Evolutionary conservation across 2,797 vertebrate species (phyloP).

Genomic region (Percopsis omiscomaycus): DNA sequence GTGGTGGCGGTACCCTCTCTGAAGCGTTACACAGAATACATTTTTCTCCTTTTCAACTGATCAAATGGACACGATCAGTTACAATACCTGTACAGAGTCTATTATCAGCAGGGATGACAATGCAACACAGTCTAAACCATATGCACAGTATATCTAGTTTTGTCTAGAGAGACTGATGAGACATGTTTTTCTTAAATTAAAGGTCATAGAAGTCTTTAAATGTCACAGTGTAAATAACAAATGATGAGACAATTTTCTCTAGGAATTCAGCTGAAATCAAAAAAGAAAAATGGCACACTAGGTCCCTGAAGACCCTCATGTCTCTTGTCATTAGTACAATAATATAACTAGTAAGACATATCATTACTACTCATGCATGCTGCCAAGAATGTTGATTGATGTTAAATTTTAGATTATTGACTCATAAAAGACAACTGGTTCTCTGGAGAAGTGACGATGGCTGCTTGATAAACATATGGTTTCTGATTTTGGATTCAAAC

Average conservation of each 20-base stretch:
- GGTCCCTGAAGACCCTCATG: too few species aligned
- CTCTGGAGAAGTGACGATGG: too few species aligned
- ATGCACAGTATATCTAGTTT: neutral
- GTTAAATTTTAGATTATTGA: neutral
- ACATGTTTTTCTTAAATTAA: too few species aligned
- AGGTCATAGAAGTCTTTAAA: too few species aligned
- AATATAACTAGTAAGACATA: too few species aligned
- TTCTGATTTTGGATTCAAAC: too few species aligned
- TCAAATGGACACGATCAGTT: slow-evolving; percentile 28
- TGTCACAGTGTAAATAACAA: too few species aligned
- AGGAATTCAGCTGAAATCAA: too few species aligned
- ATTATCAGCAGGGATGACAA: slow-evolving; percentile 16
- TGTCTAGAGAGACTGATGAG: neutral
- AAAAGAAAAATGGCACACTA: too few species aligned
- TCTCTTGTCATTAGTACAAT: neutral
- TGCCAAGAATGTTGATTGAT: neutral
- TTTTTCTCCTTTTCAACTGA: slow-evolving; percentile 16
- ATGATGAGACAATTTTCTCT: too few species aligned
- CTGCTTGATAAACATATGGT: too few species aligned
- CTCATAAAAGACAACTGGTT: too few species aligned
- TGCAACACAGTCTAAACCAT: neutral
- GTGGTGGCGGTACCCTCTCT: slow-evolving; percentile 12
- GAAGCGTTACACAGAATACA: slow-evolving; percentile 32
- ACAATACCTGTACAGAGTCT: slow-evolving; percentile 8
- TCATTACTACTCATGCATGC: neutral